phyloP scores from a whole-genome alignment of 1,140 invertebrate species.

The Lepidostoma basale region DNA sequence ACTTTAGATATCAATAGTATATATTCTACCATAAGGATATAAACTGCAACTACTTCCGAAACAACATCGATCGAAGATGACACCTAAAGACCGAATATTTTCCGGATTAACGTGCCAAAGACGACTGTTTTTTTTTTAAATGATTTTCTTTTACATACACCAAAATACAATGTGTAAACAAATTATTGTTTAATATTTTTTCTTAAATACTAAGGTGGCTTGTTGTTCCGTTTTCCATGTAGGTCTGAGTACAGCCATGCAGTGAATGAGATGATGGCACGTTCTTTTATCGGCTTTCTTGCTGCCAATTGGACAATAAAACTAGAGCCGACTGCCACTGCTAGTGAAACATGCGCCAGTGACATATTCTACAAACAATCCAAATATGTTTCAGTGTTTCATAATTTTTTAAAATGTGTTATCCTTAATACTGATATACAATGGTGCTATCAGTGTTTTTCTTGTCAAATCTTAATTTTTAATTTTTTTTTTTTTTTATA shows the following conservation, averaged over 20 bases:
- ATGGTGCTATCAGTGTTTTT: neutral
- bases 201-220: neutral
- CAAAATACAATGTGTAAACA: no score
- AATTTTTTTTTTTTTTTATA: no score
- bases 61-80: no score
- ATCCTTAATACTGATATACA: neutral
- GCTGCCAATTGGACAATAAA: neutral
- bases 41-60: no score
- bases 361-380: neutral
- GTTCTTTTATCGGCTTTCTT: conserved; percentile 14
- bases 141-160: no score
- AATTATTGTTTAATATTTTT: neutral
- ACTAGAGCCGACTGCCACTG: neutral
- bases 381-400: neutral
- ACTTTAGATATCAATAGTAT: no score
- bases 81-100: no score
- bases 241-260: no score
- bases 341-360: neutral
- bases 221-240: neutral
- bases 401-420: neutral
- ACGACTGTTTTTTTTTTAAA: no score
- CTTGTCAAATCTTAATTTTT: neutral
- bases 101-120: no score
- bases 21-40: no score
- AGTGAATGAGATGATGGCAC: neutral